Conservation (phyloP, 2,113 vertebrate species). For the Channa maculata region DNA sequence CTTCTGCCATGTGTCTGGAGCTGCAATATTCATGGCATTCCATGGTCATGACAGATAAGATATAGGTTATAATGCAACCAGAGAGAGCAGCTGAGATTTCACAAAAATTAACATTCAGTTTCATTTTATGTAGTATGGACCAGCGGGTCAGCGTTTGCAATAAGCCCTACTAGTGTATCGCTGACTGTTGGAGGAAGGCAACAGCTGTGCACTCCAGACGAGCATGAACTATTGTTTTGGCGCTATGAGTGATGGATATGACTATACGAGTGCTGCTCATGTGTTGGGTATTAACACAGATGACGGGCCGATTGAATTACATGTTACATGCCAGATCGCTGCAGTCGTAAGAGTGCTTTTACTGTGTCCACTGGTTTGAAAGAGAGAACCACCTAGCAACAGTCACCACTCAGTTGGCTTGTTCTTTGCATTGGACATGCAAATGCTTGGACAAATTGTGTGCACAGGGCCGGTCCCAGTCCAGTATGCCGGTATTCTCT, state of each 20-base stretch:
- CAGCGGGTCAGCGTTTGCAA: background rate
- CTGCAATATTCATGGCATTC: conserved; percentile 37
- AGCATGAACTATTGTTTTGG: conserved; percentile 58
- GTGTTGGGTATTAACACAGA: conserved; percentile 60
- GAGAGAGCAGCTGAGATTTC: conserved; percentile 8
- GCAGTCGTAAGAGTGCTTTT: conserved; percentile 63
- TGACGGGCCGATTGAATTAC: conserved; percentile 67
- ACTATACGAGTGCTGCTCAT: conserved; percentile 60
- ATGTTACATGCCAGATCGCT: conserved; percentile 58
- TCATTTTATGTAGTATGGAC: conserved; percentile 18
- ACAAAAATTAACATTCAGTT: conserved; percentile 17
- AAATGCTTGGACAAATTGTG: conserved; percentile 65
- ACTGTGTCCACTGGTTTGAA: conserved; percentile 65
- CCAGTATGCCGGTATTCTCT: conserved; percentile 60
- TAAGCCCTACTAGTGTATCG: too few relatives aligned
- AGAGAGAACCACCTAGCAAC: conserved; percentile 71
- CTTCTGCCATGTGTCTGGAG: conserved; percentile 31
- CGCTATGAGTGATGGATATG: conserved; percentile 66
- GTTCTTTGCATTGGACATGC: conserved; percentile 38
- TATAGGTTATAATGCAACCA: background rate
- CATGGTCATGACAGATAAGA: conserved; percentile 36
- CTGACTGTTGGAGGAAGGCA: conserved; percentile 31
- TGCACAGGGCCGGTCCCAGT: conserved; percentile 47
- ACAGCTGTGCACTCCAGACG: conserved; percentile 53
- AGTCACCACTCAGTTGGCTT: conserved; percentile 28